Percentiles rank a stretch among this genome's conserved stretches.
These are phyloP conservation scores for Lasius fuliginosus DNA, from an alignment of 2,888 invertebrate genomes.

Conservation along the genomic window DNA sequence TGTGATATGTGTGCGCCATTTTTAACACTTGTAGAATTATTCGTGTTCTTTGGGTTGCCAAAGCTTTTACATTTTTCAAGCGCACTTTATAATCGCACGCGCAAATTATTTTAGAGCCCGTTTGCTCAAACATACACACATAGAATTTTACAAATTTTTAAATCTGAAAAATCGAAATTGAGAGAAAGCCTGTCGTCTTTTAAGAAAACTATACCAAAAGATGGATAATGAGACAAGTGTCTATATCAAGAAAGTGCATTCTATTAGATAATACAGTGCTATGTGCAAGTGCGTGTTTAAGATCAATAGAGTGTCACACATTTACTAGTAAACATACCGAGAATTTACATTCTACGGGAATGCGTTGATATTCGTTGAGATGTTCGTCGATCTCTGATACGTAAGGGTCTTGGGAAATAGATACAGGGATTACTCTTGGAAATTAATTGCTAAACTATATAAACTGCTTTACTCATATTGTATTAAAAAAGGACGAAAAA, in stretches of 20 bases:
- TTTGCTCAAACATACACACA: conserved; percentile 9
- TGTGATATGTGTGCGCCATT: background rate
- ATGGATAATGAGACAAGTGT: background rate
- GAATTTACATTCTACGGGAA: conserved; percentile 62
- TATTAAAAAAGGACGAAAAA: conserved; percentile 10
- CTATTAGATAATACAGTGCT: conserved; percentile 30
- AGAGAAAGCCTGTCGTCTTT: background rate
- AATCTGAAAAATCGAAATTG: background rate
- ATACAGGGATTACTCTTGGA: conserved; percentile 40
- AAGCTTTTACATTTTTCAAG: conserved; percentile 34
- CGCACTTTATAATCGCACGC: background rate
- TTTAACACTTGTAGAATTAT: background rate
- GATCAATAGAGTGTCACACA: conserved; percentile 50
- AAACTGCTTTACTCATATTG: conserved; percentile 6
- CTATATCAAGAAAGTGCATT: conserved; percentile 32
- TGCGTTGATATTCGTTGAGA: conserved; percentile 48
- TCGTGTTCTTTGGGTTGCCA: conserved; percentile 6
- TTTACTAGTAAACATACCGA: conserved; percentile 73
- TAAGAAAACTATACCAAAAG: background rate
- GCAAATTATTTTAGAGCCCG: background rate
- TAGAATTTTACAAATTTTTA: background rate
- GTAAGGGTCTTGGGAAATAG: conserved; percentile 62
- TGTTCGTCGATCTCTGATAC: conserved; percentile 66
- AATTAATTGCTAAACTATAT: conserved; percentile 7
- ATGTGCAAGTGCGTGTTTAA: conserved; percentile 47